Conservation (phyloP, 2,113 vertebrate genomes). For the Rutilus rutilus region DNA sequence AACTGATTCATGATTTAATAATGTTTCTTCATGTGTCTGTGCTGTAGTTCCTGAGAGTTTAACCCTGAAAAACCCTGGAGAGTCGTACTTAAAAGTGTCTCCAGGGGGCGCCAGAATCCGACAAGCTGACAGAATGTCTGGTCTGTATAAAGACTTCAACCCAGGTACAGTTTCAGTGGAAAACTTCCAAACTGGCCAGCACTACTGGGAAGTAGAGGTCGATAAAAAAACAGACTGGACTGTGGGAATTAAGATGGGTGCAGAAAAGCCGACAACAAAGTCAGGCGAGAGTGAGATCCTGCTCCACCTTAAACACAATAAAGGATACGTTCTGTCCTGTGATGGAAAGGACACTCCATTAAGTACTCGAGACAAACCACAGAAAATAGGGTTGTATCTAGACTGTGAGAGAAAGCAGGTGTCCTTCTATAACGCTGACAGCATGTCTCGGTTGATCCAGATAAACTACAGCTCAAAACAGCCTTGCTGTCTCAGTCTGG, state of each 20-base stretch:
- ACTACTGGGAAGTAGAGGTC: constrained; percentile 65
- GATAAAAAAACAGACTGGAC: constrained; percentile 57
- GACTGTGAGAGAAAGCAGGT: constrained; percentile 51
- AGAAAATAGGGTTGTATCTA: constrained; percentile 60
- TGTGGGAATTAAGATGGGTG: constrained; percentile 51
- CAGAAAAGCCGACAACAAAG: neutral
- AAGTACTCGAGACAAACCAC: neutral
- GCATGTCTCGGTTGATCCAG: constrained; percentile 44
- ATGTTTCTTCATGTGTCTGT: neutral
- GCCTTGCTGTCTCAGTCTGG: constrained; percentile 36
- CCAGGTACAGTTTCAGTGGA: constrained; percentile 19
- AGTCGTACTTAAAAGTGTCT: constrained; percentile 48
- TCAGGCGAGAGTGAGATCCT: constrained; percentile 6
- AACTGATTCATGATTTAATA: neutral
- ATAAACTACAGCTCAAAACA: constrained; percentile 17
- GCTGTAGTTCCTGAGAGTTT: constrained; percentile 36
- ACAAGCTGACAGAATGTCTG: neutral
- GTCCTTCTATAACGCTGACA: constrained; percentile 62
- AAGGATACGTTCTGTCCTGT: constrained; percentile 8
- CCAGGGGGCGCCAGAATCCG: constrained; percentile 52
- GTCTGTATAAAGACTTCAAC: neutral
- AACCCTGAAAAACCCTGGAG: constrained; percentile 36
- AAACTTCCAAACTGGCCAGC: constrained; percentile 53
- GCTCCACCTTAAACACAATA: constrained; percentile 45
- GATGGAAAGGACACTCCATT: neutral